Conservation (phyloP, 2,888 invertebrate species). For the Drosophila melanocephala region DNA sequence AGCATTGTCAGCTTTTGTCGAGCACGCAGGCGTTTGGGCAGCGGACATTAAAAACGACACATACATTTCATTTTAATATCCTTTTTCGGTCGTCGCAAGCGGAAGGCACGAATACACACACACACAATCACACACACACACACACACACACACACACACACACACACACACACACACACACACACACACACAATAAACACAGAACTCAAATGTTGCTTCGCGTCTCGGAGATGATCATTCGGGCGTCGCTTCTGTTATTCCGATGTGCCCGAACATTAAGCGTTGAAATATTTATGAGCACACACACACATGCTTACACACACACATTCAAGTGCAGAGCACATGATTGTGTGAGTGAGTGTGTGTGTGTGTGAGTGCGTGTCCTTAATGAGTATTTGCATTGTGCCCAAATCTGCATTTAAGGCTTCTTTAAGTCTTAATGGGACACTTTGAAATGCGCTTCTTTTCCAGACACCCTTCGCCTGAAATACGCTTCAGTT, state of each 20-base stretch:
- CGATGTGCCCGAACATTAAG: slow-evolving; percentile 52
- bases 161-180: not conserved
- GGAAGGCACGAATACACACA: slow-evolving; percentile 34
- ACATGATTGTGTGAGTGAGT: slow-evolving; percentile 36
- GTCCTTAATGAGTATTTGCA: slow-evolving; percentile 66
- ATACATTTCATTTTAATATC: slow-evolving; percentile 78
- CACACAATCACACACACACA: slow-evolving; percentile 16
- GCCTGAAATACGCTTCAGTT: not conserved
- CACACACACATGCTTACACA: slow-evolving; percentile 9
- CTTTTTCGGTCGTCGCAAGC: slow-evolving; percentile 37
- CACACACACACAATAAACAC: not conserved
- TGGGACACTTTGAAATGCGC: slow-evolving; percentile 27
- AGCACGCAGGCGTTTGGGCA: slow-evolving; percentile 43
- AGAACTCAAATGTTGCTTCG: slow-evolving; percentile 15
- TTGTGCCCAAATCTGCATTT: slow-evolving; percentile 73
- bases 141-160: slow-evolving; percentile 5
- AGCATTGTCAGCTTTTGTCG: slow-evolving; percentile 41
- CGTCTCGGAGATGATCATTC: slow-evolving; percentile 34
- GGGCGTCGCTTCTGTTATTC: slow-evolving; percentile 34
- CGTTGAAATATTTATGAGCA: slow-evolving; percentile 77
- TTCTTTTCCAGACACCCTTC: slow-evolving; percentile 10
- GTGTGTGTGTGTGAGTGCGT: slow-evolving; percentile 46
- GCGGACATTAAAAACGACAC: slow-evolving; percentile 65
- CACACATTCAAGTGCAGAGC: slow-evolving; percentile 21
- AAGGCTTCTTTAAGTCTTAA: slow-evolving; percentile 56